Evolutionary conservation across 2,888 invertebrate species (phyloP).

Genomic region (Taenaris catops): DNA sequence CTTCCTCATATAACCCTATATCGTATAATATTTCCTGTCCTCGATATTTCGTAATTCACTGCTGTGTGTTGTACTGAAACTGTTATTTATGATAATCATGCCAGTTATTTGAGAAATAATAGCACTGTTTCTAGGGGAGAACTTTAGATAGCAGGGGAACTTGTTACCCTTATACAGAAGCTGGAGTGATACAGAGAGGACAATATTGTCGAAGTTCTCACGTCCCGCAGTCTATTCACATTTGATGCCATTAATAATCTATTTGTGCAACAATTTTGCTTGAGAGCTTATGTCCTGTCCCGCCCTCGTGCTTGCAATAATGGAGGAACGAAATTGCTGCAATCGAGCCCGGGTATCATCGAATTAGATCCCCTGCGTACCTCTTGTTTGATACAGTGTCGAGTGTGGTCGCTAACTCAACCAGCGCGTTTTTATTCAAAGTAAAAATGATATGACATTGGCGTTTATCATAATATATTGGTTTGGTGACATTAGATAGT

Average conservation of each 20-base stretch:
- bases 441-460: slow-evolving; percentile 19
- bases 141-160: neutral
- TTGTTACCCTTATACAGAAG: slow-evolving; percentile 8
- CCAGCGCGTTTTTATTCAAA: slow-evolving; percentile 30
- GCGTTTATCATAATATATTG: slow-evolving; percentile 11
- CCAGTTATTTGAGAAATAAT: no score
- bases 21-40: no score
- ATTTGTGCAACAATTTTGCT: slow-evolving; percentile 49
- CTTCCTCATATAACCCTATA: no score
- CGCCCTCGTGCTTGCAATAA: slow-evolving; percentile 60
- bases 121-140: no score
- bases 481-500: slow-evolving; percentile 10
- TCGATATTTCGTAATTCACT: no score
- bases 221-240: slow-evolving; percentile 13
- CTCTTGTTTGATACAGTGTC: slow-evolving; percentile 36
- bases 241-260: slow-evolving; percentile 21
- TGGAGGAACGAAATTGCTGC: slow-evolving; percentile 64
- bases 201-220: slow-evolving; percentile 12
- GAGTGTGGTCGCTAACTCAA: slow-evolving; percentile 33
- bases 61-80: no score
- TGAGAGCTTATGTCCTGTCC: slow-evolving; percentile 60
- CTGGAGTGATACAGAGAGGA: neutral
- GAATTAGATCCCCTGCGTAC: slow-evolving; percentile 52
- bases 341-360: slow-evolving; percentile 58
- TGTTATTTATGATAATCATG: no score